Base-by-base conservation (phyloP, 2,797 vertebrate genomes). In the Mycteria americana region DNA sequence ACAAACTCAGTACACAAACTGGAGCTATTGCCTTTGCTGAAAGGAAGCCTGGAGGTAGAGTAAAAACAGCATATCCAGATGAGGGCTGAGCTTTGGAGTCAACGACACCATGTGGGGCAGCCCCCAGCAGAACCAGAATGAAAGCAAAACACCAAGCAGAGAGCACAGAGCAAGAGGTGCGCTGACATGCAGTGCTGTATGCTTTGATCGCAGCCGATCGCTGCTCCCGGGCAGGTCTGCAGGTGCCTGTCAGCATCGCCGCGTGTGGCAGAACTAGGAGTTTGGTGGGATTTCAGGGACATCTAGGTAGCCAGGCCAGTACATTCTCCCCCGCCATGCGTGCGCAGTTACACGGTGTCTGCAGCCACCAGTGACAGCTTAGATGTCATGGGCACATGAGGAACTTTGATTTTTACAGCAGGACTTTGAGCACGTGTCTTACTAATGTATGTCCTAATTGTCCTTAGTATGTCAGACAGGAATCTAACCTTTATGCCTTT, bases 301-400 rank as follows among this genome's bases (percentile, higher is more conserved):
- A 51, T 48, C 41, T 37, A 2, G 3, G 53, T 77, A 87, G 62
- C 45, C 30, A 85, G 67, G 86, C 79, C 65, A 62, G 50, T 5
- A 7, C 1, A 8, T 90, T 92, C 70, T 85, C n/a, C 28, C 35
- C 39, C 0, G 0, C 39, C 30, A 23, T 0, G 1, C 0, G 2
- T 68, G n/a, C 2, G 1, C 76, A 56, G n/a, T 46, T 67, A 59
- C 31, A 25, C 0, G 0, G 46, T 72, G 53, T 72, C 84, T 89
- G 75, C 70, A 77, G 74, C 51, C 79, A 73, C 39, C 63, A 59
- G n/a, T 50, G 60, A 72, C 64, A 78, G 77, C 45, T 37, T 46
- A 81, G 41, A 37, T 76, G 27, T 68, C 85, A 78, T 27, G 18
- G 51, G 33, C 73, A 70, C 14, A 10, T 1, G 4, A 65, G 31